Conservation (phyloP, 2,888 invertebrate genomes). For the Synergus laeviventris region DNA sequence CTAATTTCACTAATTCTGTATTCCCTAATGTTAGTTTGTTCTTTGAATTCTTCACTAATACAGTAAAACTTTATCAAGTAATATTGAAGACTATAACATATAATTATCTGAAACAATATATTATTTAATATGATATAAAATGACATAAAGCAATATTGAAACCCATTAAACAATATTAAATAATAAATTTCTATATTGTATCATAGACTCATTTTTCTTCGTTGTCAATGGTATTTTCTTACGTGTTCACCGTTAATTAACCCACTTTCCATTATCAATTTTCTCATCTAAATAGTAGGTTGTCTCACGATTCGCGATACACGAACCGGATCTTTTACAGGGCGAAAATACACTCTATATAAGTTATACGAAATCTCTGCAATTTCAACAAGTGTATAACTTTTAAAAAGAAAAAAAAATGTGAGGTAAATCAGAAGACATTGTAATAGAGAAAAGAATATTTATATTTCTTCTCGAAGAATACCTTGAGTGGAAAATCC, state of each 20-base stretch:
- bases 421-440: background rate
- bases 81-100: background rate
- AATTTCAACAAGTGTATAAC: background rate
- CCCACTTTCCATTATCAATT: conserved; percentile 43
- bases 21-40: background rate
- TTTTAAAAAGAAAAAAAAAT: background rate
- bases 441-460: background rate
- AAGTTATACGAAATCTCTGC: background rate
- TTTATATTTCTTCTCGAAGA: background rate
- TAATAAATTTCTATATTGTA: background rate
- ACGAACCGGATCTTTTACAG: conserved; percentile 24
- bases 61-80: background rate
- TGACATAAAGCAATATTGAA: background rate
- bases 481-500: conserved; percentile 1
- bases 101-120: background rate
- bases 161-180: background rate
- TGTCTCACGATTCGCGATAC: conserved; percentile 30
- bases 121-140: background rate
- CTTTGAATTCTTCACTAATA: background rate
- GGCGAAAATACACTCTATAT: conserved; percentile 7
- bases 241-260: conserved; percentile 49
- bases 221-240: conserved; percentile 42
- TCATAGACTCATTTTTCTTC: conserved; percentile 19
- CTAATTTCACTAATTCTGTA: conserved; percentile 5
- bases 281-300: conserved; percentile 39